A percentile compares a stretch with the other conserved stretches of the same genome.
Conservation (phyloP, 2,113 vertebrate species). For the Nothocercus nigrocapillus region DNA sequence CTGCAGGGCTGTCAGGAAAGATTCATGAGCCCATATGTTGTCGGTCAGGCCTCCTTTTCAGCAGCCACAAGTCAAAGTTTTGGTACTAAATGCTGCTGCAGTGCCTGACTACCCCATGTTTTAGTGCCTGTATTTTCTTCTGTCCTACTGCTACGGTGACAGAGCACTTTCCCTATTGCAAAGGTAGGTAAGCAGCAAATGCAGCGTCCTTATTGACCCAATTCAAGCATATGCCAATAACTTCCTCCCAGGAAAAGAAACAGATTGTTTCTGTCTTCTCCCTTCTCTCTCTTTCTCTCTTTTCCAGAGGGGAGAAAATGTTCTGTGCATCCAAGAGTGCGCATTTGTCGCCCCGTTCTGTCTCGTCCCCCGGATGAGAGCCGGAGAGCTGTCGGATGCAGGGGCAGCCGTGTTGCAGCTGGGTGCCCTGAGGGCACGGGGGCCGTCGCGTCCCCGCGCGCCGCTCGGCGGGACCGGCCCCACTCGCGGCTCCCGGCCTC, state of each 20-base stretch:
- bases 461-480: not conserved
- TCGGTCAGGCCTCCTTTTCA: not conserved
- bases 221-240: not conserved
- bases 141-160: not conserved
- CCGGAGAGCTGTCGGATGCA: not conserved
- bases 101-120: not conserved
- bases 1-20: constrained; percentile 7
- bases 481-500: not conserved
- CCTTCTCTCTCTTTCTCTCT: not conserved
- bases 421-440: not conserved
- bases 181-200: not conserved
- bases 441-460: accelerated
- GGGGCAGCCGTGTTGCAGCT: accelerated
- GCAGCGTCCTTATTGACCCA: not conserved
- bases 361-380: not conserved
- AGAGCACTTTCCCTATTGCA: not conserved
- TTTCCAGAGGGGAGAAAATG: not conserved
- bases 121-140: not conserved
- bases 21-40: constrained; percentile 1
- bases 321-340: not conserved
- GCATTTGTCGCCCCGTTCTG: not conserved
- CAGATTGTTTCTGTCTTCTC: not conserved
- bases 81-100: not conserved
- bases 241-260: constrained; percentile 1
- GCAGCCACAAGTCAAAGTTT: not conserved